These are phyloP conservation scores for Ophioderma brevispina DNA, from an alignment of 35 echinoderm and acorn worm species.

Conservation along the genomic window DNA sequence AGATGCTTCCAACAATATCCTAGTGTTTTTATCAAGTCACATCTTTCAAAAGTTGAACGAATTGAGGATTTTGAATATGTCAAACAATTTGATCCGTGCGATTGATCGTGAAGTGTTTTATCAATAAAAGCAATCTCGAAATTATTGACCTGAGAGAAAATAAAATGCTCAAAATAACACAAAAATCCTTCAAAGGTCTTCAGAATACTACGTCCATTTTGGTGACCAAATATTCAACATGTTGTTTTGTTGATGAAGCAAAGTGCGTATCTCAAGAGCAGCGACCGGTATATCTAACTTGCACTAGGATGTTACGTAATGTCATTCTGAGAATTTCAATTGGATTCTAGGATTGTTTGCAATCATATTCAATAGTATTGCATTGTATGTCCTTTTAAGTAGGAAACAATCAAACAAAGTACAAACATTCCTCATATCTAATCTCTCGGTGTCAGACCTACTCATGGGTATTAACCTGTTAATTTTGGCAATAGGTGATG, in stretches of 20 bases:
- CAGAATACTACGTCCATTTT: neutral
- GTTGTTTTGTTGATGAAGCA: neutral
- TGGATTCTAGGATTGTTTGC: slow-evolving; percentile 79
- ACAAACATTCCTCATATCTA: slow-evolving; percentile 61
- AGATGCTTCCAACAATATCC: no score
- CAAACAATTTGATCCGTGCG: neutral
- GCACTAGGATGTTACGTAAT: slow-evolving; percentile 66
- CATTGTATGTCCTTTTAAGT: slow-evolving; percentile 36
- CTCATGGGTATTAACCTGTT: slow-evolving; percentile 75
- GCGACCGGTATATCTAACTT: slow-evolving; percentile 15
- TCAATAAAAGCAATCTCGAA: neutral
- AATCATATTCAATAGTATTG: slow-evolving; percentile 64
- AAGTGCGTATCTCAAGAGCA: neutral
- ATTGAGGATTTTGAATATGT: neutral
- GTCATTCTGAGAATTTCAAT: slow-evolving; percentile 46
- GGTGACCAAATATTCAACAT: neutral
- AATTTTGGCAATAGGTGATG: slow-evolving; percentile 57
- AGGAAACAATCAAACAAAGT: slow-evolving; percentile 42
- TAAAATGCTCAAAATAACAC: neutral
- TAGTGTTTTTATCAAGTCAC: no score
- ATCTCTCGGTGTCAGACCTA: slow-evolving; percentile 62
- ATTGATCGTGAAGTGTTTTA: neutral
- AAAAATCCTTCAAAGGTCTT: neutral
- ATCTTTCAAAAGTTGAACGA: no score
- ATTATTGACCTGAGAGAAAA: neutral